phyloP scores from a whole-genome alignment of 2,888 invertebrate species.

The Tetanocera ferruginea region DNA sequence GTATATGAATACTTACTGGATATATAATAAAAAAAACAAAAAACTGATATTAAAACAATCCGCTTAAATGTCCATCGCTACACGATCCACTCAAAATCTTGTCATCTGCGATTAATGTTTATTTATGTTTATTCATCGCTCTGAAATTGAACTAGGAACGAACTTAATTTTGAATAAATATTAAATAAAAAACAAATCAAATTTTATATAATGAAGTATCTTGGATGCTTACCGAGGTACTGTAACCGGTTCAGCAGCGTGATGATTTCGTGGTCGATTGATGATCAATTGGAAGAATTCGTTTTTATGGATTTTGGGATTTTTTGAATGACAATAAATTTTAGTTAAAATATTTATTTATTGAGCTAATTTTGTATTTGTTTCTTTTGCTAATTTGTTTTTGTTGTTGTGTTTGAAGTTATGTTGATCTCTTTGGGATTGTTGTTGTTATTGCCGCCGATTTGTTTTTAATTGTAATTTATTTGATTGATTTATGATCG shows the following conservation, averaged over 20 bases:
- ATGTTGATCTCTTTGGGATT: background rate
- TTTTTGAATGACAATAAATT: slow-evolving; percentile 30
- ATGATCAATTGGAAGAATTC: slow-evolving; percentile 48
- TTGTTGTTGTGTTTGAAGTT: background rate
- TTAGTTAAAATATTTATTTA: slow-evolving; percentile 1
- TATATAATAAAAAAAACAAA: too few species aligned
- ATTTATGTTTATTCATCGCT: background rate
- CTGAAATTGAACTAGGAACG: background rate
- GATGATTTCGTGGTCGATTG: slow-evolving; percentile 12
- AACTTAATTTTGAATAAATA: slow-evolving; percentile 14
- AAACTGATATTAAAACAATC: too few species aligned
- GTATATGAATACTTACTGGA: too few species aligned
- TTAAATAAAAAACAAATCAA: slow-evolving; percentile 25
- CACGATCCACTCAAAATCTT: background rate
- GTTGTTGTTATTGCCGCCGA: slow-evolving; percentile 37
- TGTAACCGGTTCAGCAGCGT: background rate
- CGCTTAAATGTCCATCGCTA: background rate
- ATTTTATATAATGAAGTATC: slow-evolving; percentile 20
- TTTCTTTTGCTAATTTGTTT: slow-evolving; percentile 4
- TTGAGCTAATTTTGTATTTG: background rate
- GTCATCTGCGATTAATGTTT: background rate
- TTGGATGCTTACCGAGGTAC: background rate
- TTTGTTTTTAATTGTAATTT: slow-evolving; percentile 49
- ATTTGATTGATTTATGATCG: slow-evolving; percentile 51
- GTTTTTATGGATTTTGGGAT: slow-evolving; percentile 41